These are phyloP conservation scores for Acipenser oxyrinchus DNA, from an alignment of 2,797 vertebrate species.

Conservation along the genomic window DNA sequence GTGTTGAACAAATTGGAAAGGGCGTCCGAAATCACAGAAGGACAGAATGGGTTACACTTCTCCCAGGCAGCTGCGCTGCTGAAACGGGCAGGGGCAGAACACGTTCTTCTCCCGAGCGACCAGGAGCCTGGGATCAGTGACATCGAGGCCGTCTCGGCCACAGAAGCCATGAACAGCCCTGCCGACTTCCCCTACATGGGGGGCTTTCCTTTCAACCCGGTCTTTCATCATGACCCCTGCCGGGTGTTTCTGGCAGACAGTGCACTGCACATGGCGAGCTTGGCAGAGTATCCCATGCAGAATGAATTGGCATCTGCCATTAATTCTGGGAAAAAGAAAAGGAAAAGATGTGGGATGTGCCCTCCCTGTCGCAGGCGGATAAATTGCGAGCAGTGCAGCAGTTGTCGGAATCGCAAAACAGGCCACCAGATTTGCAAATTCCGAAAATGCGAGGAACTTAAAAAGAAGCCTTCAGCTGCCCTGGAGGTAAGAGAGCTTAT, in stretches of 20 bases:
- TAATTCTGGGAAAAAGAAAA: conserved; percentile 88
- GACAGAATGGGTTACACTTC: conserved; percentile 90
- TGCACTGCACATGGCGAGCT: conserved; percentile 88
- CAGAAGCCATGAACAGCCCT: conserved; percentile 80
- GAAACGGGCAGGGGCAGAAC: conserved; percentile 80
- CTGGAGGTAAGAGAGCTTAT: conserved; percentile 79
- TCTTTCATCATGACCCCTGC: conserved; percentile 93
- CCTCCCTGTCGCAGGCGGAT: conserved; percentile 90
- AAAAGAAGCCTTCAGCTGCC: conserved; percentile 96
- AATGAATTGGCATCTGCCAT: conserved; percentile 86
- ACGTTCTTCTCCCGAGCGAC: conserved; percentile 56
- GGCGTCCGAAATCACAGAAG: conserved; percentile 79
- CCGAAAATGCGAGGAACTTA: conserved; percentile 98
- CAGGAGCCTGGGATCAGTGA: conserved; percentile 76
- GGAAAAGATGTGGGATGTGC: conserved; percentile 95
- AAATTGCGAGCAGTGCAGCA: conserved; percentile 98
- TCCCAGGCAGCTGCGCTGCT: conserved; percentile 91
- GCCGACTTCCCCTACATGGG: conserved; percentile 92
- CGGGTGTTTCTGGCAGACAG: conserved; percentile 88
- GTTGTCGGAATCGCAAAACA: conserved; percentile 97
- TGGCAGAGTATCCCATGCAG: conserved; percentile 87
- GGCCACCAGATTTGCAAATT: conserved; percentile 99
- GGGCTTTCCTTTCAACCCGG: conserved; percentile 91
- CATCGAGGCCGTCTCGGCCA: conserved; percentile 72
- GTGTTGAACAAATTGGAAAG: conserved; percentile 80